These are phyloP conservation scores for Montipora foliosa DNA, from an alignment of 64 coral and sea anemone species.

Conservation along the genomic window DNA sequence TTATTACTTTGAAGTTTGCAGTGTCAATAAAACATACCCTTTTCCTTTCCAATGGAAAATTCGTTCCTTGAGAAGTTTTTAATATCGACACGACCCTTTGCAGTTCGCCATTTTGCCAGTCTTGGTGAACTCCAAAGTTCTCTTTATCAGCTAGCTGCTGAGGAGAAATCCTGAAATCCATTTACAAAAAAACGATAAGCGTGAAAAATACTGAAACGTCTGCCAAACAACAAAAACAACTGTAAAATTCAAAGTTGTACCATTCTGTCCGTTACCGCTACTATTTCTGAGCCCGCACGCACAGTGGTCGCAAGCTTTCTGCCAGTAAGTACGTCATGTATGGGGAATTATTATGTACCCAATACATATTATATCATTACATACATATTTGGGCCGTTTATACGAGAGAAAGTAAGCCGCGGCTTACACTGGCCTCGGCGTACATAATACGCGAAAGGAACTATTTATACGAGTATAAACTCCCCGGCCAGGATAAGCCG, in stretches of 20 bases:
- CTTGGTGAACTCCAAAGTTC: conserved; percentile 22
- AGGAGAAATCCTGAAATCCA: conserved; percentile 17
- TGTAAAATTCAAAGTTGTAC: conserved; percentile 54
- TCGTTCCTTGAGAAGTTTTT: conserved; percentile 28
- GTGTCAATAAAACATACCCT: conserved; percentile 2
- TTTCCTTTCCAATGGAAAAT: conserved; percentile 34
- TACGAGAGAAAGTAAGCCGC: too few species aligned
- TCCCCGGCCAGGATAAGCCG: too few species aligned
- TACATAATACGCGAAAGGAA: too few species aligned
- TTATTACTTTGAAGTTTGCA: background rate
- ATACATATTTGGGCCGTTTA: too few species aligned
- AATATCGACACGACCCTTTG: conserved; percentile 51
- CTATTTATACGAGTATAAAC: too few species aligned
- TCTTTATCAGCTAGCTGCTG: conserved; percentile 35
- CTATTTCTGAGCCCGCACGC: conserved; percentile 13
- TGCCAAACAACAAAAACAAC: conserved; percentile 46
- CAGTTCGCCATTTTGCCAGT: background rate
- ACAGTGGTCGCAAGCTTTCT: background rate
- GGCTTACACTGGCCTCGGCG: too few species aligned
- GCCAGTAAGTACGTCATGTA: background rate
- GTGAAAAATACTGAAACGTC: background rate
- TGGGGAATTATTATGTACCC: too few species aligned
- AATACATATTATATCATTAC: too few species aligned
- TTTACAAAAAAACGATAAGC: conserved; percentile 22
- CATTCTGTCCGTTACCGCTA: conserved; percentile 33